Evolutionary conservation across 2,797 vertebrate genomes (phyloP).

Genomic region (Natrix natrix): DNA sequence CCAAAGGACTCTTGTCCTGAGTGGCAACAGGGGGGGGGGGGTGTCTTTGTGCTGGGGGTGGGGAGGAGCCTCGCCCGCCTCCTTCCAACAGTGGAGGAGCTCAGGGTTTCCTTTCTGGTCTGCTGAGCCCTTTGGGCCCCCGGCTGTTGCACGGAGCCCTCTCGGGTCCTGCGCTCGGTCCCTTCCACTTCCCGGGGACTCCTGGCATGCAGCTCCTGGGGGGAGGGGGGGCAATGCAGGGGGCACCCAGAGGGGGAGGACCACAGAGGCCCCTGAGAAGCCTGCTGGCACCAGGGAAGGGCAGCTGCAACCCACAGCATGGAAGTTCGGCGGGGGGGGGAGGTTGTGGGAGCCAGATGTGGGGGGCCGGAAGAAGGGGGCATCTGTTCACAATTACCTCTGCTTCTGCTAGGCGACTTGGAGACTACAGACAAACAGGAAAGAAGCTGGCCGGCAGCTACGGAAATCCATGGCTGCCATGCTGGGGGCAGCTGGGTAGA

Average conservation of each 20-base stretch:
- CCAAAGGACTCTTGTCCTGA: neutral
- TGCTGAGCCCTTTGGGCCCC: neutral
- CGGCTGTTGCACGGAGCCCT: neutral
- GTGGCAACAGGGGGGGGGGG: neutral
- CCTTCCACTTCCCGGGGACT: neutral
- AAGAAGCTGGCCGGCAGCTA: constrained; percentile 53
- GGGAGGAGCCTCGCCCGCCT: neutral
- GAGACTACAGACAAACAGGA: constrained; percentile 78
- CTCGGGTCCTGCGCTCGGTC: neutral
- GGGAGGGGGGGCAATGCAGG: neutral
- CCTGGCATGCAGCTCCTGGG: neutral
- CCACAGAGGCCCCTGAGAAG: neutral
- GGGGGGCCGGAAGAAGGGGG: constrained; percentile 55
- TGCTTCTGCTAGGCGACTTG: constrained; percentile 78
- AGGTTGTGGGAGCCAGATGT: constrained; percentile 89
- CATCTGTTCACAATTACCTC: constrained; percentile 88
- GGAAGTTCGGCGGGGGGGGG: neutral
- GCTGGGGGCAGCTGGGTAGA: neutral
- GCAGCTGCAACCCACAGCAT: neutral
- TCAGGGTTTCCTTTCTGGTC: neutral
- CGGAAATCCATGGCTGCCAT: neutral
- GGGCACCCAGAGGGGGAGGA: accelerated
- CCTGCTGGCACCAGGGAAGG: neutral
- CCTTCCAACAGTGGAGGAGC: neutral
- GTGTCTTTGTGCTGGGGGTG: neutral